Evolutionary conservation across 1,140 invertebrate genomes (phyloP), one percentile per base, ranked within the genome.

Genomic region (Dermatophagoides farinae): DNA sequence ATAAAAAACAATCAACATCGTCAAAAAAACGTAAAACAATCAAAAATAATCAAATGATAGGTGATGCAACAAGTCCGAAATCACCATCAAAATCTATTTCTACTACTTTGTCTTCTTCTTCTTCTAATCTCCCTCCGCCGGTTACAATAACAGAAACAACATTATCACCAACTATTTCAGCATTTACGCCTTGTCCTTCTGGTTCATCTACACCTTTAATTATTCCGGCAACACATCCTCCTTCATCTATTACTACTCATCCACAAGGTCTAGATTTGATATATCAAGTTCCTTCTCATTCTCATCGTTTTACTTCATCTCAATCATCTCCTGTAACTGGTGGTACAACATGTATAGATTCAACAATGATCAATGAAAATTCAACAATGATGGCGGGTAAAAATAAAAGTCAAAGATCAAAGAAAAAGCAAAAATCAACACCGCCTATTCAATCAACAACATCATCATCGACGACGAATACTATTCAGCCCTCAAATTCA

Each of bases 381-480:
- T 47, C 46, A 47, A 4, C 8, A 23, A 18, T 47, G 46, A 23
- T 23, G 46, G 46, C 41, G 4, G 53, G 1, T 20, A 18, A 37
- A 39, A 58, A 25, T 22, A 64, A 38, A 18, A 63, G 39, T 22
- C n/a, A n/a, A n/a, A 31, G 31, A 31, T 31, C 31, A 31, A 31
- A 31, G 31, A 31, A 31, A 31, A 31, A 31, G 31, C 31, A 31
- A 31, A 31, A 31, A 31, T 31, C 31, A 41, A 12, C 22, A 43
- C 60, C 40, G 23, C 58, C n/a, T 20, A 60, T 25, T n/a, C 61
- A 20, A 20, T 49, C 20, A 64, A 50, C 16, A 60, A 64, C 61
- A 61, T 61, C 47, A 61, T 37, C 38, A 31, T 61, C 14, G n/a
- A 61, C 61, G 11, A 40, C 61, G n/a, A 61, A 60, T 16, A 64